Evolutionary conservation across 2,113 vertebrate genomes (phyloP), one percentile per base, ranked within the genome.

Genomic region (Stigmatopora nigra): DNA sequence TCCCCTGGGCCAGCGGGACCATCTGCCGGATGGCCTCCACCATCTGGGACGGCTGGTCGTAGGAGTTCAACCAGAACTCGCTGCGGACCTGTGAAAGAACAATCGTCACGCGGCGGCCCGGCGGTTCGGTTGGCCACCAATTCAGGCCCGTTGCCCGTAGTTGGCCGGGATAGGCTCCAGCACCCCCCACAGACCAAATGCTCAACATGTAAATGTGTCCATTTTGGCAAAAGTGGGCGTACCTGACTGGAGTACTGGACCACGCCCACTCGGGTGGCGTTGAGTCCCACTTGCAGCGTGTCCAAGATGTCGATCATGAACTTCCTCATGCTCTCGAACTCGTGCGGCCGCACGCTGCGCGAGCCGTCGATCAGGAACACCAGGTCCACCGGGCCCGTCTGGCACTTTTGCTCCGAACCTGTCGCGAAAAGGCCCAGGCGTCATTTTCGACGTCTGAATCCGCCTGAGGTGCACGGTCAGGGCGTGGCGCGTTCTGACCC

Each of bases 341-440:
- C 96, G 0, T 93, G 94, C 0, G 95, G 92, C 10, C 95, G 90
- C 45, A 99, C 95, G 7, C 97, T 99, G 75, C 97, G 93, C 13
- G 97, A 99, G 87, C 97, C 93, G 87, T 99, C 97, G 2, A 99
- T 96, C 75, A 99, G 92, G 68, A 99, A 96, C 75, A 99, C 90
- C 76, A 99, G 89, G 83, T 99, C 97, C 78, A 97, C 83, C 0
- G 95, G 94, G 5, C 95, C 94, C 0, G 91, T 89, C 72, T 92
- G 91, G 80, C 97, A 99, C 69, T 92, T 93, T 73, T 89, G 84
- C 1, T 83, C 91, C 78, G 71, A 22, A 60, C 81, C 89, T 90
- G 75, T 9, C 0, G 1, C n/a, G 38, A 31, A 31, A 31, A 31
- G 25, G 25, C 25, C 1, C 2, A 31, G 25, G 25, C 3, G 25